These are phyloP conservation scores for Eurystomus gularis DNA, from an alignment of 2,113 vertebrate genomes.

Conservation along the genomic window DNA sequence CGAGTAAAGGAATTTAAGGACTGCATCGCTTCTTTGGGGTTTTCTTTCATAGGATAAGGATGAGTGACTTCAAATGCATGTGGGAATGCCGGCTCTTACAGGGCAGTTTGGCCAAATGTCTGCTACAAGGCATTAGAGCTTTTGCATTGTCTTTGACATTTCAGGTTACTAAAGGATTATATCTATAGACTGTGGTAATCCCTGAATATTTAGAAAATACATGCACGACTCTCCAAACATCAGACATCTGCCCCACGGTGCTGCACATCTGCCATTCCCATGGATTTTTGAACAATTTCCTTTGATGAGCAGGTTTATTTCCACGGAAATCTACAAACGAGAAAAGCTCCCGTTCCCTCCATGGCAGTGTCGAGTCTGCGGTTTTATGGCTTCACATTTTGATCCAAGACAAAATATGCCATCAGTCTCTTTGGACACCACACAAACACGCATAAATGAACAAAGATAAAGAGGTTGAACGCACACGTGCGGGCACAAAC, in stretches of 20 bases:
- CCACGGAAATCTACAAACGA: not conserved
- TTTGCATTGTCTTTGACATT: constrained; percentile 35
- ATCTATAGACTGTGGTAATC: constrained; percentile 59
- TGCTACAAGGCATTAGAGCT: constrained; percentile 31
- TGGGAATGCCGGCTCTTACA: not conserved
- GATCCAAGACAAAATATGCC: not conserved
- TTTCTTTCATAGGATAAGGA: not conserved
- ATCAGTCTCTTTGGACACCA: not conserved
- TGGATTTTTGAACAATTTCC: constrained; percentile 49
- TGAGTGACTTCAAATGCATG: not conserved
- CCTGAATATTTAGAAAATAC: constrained; percentile 50
- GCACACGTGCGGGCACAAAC: not conserved
- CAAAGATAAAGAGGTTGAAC: not conserved
- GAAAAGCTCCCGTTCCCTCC: not conserved
- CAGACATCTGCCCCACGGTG: constrained; percentile 63
- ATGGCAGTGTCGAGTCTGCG: not conserved
- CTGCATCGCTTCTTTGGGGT: not conserved
- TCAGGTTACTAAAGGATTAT: constrained; percentile 69
- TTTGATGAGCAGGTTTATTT: constrained; percentile 43
- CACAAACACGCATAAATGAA: not conserved
- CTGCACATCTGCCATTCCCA: constrained; percentile 60
- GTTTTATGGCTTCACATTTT: not conserved
- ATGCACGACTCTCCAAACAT: not conserved
- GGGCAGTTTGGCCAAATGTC: not conserved
- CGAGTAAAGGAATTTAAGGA: not conserved